These are phyloP conservation scores for Thysanoteuthis rhombus DNA, from an alignment of 2,888 invertebrate genomes.

Conservation along the genomic window DNA sequence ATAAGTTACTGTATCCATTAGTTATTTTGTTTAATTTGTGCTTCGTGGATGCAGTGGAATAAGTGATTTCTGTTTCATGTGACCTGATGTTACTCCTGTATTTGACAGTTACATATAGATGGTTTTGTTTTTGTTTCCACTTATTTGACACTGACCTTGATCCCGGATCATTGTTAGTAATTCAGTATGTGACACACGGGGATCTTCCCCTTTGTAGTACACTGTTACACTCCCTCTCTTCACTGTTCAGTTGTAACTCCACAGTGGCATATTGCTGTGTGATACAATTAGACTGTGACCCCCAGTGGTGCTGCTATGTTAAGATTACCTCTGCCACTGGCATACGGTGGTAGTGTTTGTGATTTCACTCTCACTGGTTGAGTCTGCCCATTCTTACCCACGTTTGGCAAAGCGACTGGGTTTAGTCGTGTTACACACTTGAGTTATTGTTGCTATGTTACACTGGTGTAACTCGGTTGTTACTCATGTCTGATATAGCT, in stretches of 20 bases:
- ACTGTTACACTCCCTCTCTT: neutral
- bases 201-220: neutral
- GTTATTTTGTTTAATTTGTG: neutral
- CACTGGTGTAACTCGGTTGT: neutral
- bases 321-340: neutral
- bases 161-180: neutral
- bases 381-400: neutral
- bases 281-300: neutral
- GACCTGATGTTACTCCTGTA: neutral
- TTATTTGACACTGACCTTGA: neutral
- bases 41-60: neutral
- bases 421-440: neutral
- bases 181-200: neutral
- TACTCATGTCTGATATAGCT: no score
- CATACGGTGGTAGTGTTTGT: neutral
- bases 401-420: neutral
- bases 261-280: neutral
- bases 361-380: neutral
- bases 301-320: neutral
- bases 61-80: neutral
- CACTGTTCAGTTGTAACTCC: neutral
- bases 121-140: neutral
- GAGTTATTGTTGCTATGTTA: neutral
- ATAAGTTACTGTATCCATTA: neutral
- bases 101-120: neutral